These are phyloP conservation scores for Raja brachyura DNA, from an alignment of 2,113 vertebrate genomes.

Conservation along the genomic window DNA sequence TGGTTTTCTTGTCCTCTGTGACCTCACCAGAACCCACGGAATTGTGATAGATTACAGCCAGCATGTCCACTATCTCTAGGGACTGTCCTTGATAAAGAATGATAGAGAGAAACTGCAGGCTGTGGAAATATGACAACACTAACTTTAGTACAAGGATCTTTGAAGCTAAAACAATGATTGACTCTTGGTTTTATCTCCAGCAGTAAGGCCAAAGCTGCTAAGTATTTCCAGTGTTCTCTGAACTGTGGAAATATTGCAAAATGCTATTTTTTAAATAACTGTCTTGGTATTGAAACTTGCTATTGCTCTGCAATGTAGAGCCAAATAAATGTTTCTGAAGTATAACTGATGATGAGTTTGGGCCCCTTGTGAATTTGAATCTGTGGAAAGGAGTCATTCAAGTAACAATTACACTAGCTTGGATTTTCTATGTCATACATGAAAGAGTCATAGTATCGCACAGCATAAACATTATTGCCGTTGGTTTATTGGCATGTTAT, in stretches of 20 bases:
- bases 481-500: too few relatives aligned
- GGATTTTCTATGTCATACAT: too few relatives aligned
- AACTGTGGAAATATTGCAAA: neutral
- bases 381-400: neutral
- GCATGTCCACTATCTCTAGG: too few relatives aligned
- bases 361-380: neutral
- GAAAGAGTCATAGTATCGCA: too few relatives aligned
- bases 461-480: too few relatives aligned
- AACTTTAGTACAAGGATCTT: neutral
- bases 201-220: neutral
- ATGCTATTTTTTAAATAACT: neutral
- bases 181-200: neutral
- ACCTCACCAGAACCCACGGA: too few relatives aligned
- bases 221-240: neutral
- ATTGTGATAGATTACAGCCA: too few relatives aligned
- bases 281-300: neutral
- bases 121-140: neutral
- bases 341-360: neutral
- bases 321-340: neutral
- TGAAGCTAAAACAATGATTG: neutral
- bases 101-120: neutral
- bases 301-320: neutral
- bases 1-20: too few relatives aligned
- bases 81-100: neutral
- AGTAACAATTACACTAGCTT: neutral